These are phyloP conservation scores for Tenualosa thibaudeaui DNA, from an alignment of 2,797 vertebrate species.

Conservation along the genomic window DNA sequence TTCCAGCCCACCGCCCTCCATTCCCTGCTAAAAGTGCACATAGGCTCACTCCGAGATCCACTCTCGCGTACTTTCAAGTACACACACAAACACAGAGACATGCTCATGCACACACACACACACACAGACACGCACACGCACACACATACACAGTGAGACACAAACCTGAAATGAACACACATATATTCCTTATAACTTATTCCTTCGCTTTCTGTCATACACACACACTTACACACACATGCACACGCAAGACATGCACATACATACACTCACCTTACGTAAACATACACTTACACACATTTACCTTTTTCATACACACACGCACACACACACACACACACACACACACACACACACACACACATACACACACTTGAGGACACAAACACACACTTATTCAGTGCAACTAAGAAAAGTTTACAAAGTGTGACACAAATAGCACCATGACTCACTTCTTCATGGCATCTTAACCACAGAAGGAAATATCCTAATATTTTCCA, in stretches of 20 bases:
- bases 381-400: neutral
- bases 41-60: neutral
- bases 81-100: neutral
- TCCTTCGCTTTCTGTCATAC: neutral
- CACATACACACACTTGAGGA: neutral
- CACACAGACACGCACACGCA: neutral
- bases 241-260: neutral
- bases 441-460: neutral
- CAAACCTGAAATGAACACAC: neutral
- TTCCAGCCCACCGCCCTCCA: slow-evolving; percentile 55
- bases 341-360: neutral
- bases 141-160: neutral
- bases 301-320: too few species aligned
- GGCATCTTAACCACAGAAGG: neutral
- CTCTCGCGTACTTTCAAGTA: neutral
- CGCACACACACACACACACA: neutral
- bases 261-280: neutral
- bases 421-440: slow-evolving; percentile 5
- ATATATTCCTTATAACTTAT: neutral
- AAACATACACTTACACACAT: neutral
- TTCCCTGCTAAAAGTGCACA: slow-evolving; percentile 46
- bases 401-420: neutral
- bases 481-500: neutral
- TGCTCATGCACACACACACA: neutral
- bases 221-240: neutral